Evolutionary conservation across 1,140 invertebrate genomes (phyloP), one percentile per base, ranked within the genome.

Genomic region (Acromyrmex heyeri): DNA sequence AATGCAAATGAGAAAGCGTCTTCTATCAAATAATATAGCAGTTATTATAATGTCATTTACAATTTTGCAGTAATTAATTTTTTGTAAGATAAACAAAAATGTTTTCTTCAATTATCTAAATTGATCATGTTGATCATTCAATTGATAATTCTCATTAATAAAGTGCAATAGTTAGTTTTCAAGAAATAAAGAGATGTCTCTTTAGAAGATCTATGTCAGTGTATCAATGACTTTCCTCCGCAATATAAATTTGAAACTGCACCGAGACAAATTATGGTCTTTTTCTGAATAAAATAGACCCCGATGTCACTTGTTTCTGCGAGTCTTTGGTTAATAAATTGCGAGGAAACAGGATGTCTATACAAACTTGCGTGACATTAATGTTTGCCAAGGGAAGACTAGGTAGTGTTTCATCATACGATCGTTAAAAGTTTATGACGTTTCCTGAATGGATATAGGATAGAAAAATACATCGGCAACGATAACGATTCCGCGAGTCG

Each of bases 371-470:
- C n/a, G 21, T 76, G 65, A n/a, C 72, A 57, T 67, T 70, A 79
- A 87, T 59, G 65, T 86, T 78, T 44, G 61, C 59, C 69, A 30
- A 87, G 59, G 50, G 62, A 59, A 30, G 57, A 48, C 30, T 48
- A 38, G 65, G 38, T 65, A 50, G 38, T 64, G 38, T 90, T 87
- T 88, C 86, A 85, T 91, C 90, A 83, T 59, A 7, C 55, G 75
- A 85, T 90, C 87, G 79, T 91, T 87, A 86, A 91, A 79, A 85
- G 69, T 91, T 91, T 89, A 87, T 76, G 86, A 87, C 24, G 70
- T 87, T 81, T 81, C 57, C 38, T 53, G 24, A 67, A 79, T 59
- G 76, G 48, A 62, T 27, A 64, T 62, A 34, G 2, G 16, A 61
- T 57, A 53, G 48, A 50, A 34, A 87, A 86, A 61, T 44, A 34